Conservation (phyloP, 2,797 vertebrate species). For the Falco concolor region DNA sequence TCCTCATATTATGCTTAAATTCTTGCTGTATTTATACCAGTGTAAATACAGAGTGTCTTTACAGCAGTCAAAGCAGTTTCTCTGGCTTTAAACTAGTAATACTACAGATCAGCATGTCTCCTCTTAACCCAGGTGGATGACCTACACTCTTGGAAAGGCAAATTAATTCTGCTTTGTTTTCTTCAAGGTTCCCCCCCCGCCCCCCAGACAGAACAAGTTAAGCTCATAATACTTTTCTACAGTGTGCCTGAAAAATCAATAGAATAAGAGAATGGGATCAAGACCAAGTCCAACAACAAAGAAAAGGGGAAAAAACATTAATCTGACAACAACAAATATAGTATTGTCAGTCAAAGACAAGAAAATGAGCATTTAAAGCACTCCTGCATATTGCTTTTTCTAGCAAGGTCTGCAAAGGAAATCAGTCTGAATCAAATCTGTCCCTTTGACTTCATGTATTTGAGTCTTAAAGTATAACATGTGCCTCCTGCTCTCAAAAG, state of each 20-base stretch:
- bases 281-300: background rate
- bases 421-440: background rate
- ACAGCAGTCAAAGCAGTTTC: background rate
- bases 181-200: background rate
- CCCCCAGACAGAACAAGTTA: background rate
- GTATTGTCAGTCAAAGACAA: background rate
- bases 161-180: background rate
- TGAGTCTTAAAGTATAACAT: background rate
- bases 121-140: background rate
- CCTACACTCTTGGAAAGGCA: background rate
- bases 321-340: constrained; percentile 6
- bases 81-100: background rate
- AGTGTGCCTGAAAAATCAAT: constrained; percentile 26
- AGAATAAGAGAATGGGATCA: constrained; percentile 25
- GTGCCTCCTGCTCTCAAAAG: background rate
- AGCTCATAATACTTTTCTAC: constrained; percentile 5
- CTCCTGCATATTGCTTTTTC: background rate
- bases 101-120: background rate
- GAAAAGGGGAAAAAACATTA: background rate
- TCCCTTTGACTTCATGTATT: background rate
- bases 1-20: background rate
- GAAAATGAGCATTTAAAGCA: background rate
- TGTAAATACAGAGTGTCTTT: background rate
- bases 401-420: background rate
- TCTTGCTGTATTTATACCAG: background rate